A percentile compares a stretch with the other conserved stretches of the same genome.
Conservation (phyloP, 2,888 invertebrate species). For the Asteroscopus sphinx region DNA sequence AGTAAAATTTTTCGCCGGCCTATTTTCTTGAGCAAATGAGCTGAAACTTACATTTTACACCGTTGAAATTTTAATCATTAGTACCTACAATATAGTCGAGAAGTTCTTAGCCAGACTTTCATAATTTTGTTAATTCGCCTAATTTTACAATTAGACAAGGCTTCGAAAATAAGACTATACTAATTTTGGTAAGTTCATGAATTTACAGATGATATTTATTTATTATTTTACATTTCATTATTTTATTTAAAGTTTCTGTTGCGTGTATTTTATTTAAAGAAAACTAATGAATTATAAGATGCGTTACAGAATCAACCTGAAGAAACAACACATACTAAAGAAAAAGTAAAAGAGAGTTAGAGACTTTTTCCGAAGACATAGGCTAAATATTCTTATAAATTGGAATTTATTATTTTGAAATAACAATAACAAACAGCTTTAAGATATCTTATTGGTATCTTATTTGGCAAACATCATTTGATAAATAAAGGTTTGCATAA, state of each 20-base stretch:
- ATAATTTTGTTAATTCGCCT: conserved; percentile 39
- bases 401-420: too few relatives aligned
- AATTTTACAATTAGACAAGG: conserved; percentile 23
- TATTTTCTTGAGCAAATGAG: conserved; percentile 25
- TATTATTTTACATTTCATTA: too few relatives aligned
- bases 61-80: conserved; percentile 35
- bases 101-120: conserved; percentile 42
- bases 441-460: too few relatives aligned
- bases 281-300: too few relatives aligned
- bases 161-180: conserved; percentile 19
- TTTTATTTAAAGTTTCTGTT: neutral
- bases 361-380: too few relatives aligned
- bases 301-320: too few relatives aligned
- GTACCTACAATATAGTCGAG: conserved; percentile 15
- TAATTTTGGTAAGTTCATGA: neutral
- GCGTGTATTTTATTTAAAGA: too few relatives aligned
- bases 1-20: conserved; percentile 8
- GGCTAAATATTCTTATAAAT: too few relatives aligned
- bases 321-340: too few relatives aligned
- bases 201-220: neutral
- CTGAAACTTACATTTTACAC: conserved; percentile 22
- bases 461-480: too few relatives aligned
- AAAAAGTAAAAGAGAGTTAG: too few relatives aligned
- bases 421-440: too few relatives aligned
- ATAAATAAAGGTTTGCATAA: neutral